Percentiles rank a stretch among this genome's conserved stretches.
Evolutionary conservation across 2,113 vertebrate species (phyloP).

Genomic region (Phalacrocorax carbo): DNA sequence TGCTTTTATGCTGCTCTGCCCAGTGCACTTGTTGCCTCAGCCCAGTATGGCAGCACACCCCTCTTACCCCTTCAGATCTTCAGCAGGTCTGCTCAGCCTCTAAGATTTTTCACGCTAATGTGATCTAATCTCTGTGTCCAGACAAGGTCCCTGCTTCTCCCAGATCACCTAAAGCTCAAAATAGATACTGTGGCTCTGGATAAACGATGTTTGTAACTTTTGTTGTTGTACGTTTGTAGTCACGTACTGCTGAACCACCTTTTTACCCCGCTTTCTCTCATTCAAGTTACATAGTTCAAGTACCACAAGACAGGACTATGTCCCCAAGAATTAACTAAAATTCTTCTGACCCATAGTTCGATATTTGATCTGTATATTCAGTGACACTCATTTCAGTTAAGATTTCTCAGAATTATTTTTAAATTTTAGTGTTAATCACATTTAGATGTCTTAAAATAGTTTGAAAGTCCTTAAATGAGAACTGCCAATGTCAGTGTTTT

Average conservation of each 20-base stretch:
- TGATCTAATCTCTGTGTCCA: neutral
- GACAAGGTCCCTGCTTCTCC: neutral
- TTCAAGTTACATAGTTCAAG: neutral
- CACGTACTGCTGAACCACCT: neutral
- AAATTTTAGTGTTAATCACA: neutral
- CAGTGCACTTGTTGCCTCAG: neutral
- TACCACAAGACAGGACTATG: neutral
- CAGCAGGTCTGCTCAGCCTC: neutral
- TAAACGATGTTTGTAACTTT: neutral
- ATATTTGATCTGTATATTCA: neutral
- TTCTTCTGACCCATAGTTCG: neutral
- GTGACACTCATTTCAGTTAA: neutral
- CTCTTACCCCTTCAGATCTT: neutral
- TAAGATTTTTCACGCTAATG: neutral
- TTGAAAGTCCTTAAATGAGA: neutral
- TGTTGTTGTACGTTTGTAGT: too few species aligned
- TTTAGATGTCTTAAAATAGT: neutral
- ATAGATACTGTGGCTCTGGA: neutral
- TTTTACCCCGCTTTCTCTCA: neutral
- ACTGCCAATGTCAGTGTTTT: neutral
- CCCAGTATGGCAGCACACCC: neutral
- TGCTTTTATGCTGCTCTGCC: neutral
- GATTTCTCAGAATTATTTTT: neutral
- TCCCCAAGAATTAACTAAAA: neutral
- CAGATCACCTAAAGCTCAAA: neutral